Evolutionary conservation across 2,113 vertebrate species (phyloP), one percentile per base, ranked within the genome.

Genomic region (Cephalophus harveyi): DNA sequence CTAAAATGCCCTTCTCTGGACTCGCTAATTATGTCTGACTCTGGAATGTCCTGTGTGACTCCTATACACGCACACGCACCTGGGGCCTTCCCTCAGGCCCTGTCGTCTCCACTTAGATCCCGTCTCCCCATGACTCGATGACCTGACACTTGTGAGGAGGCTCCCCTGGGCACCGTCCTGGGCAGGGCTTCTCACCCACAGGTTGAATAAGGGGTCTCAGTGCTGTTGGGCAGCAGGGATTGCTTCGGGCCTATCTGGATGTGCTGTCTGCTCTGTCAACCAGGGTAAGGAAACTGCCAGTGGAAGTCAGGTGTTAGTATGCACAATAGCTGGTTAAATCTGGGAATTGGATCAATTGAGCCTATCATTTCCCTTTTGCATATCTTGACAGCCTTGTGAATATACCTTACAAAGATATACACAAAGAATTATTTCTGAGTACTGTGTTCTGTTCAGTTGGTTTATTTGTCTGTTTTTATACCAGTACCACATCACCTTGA

Each of bases 241-340:
- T n/a, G 62, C 62, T 64, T n/a, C 33, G 62, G 16, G 62, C 33
- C 15, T 3, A 9, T n/a, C 7, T 64, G 33, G 30, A n/a, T 64
- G 62, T 0, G 0, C 62, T n/a, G 62, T 64, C 62, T n/a, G 7
- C 62, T 64, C 19, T 55, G 16, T 17, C 16, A 19, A n/a, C 62
- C 62, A 64, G 30, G 13, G 2, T 28, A 15, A 14, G 2, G 74
- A 78, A 78, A n/a, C 23, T 46, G 74, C 40, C 8, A 0, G 0
- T 78, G 25, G 7, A 76, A n/a, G n/a, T n/a, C n/a, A n/a, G n/a
- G n/a, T n/a, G n/a, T n/a, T n/a, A n/a, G n/a, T n/a, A n/a, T n/a
- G n/a, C n/a, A n/a, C n/a, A n/a, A 8, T 46, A 46, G 12, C 74
- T 46, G 23, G 6, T 28, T 8, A 78, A 28, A 46, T 78, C 74